Percentiles rank a stretch among this genome's conserved stretches.
These are phyloP conservation scores for Deilephila porcellus DNA, from an alignment of 2,888 invertebrate species.

Conservation along the genomic window DNA sequence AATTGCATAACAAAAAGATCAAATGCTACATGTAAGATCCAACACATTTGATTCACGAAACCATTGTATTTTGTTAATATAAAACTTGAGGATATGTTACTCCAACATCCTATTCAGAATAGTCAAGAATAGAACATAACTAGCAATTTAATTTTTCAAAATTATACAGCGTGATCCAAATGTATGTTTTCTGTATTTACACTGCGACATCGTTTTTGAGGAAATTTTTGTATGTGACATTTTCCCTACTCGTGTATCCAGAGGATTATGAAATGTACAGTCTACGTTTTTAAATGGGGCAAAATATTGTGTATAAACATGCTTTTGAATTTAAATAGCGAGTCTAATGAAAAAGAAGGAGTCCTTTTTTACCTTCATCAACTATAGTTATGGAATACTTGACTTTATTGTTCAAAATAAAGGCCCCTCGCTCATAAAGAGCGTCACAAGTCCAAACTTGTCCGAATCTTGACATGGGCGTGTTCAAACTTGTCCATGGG, in stretches of 20 bases:
- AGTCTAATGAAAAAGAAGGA: no score
- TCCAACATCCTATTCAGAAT: no score
- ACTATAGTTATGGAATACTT: no score
- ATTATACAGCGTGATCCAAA: not conserved
- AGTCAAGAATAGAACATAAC: not conserved
- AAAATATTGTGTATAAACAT: not conserved
- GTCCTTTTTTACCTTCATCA: no score
- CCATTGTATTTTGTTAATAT: not conserved
- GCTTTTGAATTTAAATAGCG: not conserved
- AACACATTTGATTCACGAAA: not conserved
- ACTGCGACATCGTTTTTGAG: not conserved
- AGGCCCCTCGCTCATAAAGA: not conserved
- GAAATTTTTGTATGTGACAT: not conserved
- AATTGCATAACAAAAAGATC: slow-evolving; percentile 16
- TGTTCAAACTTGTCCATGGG: slow-evolving; percentile 18
- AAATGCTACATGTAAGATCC: not conserved
- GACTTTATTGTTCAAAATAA: slow-evolving; percentile 5
- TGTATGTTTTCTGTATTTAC: not conserved
- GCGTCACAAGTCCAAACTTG: slow-evolving; percentile 2
- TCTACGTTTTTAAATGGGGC: slow-evolving; percentile 1
- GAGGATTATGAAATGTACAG: not conserved
- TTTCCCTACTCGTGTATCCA: not conserved
- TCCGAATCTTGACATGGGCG: slow-evolving; percentile 14
- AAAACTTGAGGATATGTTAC: not conserved
- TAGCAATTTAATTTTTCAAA: not conserved